Conservation (phyloP, 2,888 invertebrate species). For the Gymnosoma rotundatum region DNA sequence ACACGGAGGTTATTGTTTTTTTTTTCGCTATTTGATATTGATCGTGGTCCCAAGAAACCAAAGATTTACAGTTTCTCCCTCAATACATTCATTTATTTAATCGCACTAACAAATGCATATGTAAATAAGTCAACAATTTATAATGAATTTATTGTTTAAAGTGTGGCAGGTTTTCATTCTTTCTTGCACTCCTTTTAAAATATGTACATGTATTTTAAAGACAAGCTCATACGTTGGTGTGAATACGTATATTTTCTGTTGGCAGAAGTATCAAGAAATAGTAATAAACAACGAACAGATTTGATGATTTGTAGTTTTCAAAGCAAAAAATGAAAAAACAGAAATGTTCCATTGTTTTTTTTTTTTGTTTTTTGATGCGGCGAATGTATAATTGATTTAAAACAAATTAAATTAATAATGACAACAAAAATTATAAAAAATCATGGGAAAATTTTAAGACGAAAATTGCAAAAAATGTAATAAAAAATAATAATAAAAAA, state of each 20-base stretch:
- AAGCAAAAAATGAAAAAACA: too few species aligned
- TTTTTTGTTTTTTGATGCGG: conserved; percentile 17
- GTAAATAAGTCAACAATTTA: neutral
- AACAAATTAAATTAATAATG: conserved; percentile 35
- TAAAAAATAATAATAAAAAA: conserved; percentile 2
- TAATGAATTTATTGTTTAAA: conserved; percentile 45
- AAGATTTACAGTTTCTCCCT: conserved; percentile 57
- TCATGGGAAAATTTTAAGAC: conserved; percentile 49
- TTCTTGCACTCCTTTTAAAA: neutral
- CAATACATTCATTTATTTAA: neutral
- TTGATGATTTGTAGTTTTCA: conserved; percentile 33
- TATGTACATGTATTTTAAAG: neutral
- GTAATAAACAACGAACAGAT: conserved; percentile 17
- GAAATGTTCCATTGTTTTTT: too few species aligned
- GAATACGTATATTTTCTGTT: neutral
- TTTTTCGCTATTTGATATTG: conserved; percentile 19
- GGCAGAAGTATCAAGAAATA: neutral
- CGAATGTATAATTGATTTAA: conserved; percentile 50
- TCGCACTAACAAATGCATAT: neutral
- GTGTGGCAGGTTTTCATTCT: conserved; percentile 32
- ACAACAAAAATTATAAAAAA: conserved; percentile 16
- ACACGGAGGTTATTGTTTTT: too few species aligned
- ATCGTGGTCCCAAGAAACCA: conserved; percentile 36
- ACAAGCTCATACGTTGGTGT: neutral
- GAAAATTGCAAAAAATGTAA: conserved; percentile 37